Conservation (phyloP, 2,888 invertebrate species). For the Argynnis bischoffii region DNA sequence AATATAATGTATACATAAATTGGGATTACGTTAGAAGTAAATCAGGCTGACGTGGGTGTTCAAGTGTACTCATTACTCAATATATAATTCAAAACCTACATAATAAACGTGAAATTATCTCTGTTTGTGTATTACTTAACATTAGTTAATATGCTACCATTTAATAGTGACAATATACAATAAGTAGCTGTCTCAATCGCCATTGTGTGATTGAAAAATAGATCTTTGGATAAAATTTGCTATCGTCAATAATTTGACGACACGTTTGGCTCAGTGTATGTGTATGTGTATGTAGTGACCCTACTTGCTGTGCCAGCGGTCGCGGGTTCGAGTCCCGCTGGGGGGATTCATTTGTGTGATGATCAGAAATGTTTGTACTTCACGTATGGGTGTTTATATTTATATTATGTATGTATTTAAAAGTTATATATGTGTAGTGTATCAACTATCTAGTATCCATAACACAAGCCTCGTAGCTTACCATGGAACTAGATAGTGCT, state of each 20-base stretch:
- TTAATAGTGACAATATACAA: constrained; percentile 8
- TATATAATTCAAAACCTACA: constrained; percentile 14
- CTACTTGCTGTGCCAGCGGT: too few species aligned
- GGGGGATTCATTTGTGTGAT: too few species aligned
- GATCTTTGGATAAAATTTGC: constrained; percentile 19
- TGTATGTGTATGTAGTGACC: too few species aligned
- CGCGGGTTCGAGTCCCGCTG: too few species aligned
- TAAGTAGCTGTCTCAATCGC: constrained; percentile 2
- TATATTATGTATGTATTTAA: too few species aligned
- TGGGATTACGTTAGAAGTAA: neutral
- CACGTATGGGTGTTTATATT: too few species aligned
- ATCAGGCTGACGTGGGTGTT: constrained; percentile 6
- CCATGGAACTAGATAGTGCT: too few species aligned
- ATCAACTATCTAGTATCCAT: too few species aligned
- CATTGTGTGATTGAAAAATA: constrained; percentile 14
- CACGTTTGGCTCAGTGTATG: too few species aligned
- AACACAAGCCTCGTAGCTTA: too few species aligned
- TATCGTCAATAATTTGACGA: constrained; percentile 4
- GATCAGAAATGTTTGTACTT: too few species aligned
- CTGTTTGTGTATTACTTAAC: constrained; percentile 5
- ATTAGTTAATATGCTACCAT: neutral
- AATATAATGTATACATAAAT: constrained; percentile 4
- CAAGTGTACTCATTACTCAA: constrained; percentile 2
- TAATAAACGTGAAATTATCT: constrained; percentile 11
- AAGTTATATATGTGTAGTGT: too few species aligned